phyloP scores from a whole-genome alignment of 2,113 vertebrate species.

The Peucedramus taeniatus region DNA sequence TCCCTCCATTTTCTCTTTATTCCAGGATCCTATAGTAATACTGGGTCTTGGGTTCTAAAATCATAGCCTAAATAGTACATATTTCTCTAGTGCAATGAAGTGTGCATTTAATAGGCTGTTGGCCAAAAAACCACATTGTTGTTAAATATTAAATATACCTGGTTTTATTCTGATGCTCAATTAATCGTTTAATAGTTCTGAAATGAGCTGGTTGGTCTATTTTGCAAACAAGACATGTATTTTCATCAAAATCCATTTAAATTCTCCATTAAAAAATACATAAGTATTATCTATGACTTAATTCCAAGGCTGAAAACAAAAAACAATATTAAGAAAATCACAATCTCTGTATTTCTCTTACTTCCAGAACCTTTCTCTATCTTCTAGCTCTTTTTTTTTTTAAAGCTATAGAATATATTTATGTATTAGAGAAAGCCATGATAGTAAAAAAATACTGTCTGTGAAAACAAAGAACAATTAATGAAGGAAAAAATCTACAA shows the following conservation, averaged over 20 bases:
- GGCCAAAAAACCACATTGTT: neutral
- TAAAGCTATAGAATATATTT: neutral
- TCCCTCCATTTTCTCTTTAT: neutral
- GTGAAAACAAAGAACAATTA: slow-evolving; percentile 66
- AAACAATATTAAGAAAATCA: neutral
- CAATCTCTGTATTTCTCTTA: neutral
- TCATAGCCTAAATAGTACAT: neutral
- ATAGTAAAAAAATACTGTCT: neutral
- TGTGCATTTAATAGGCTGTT: neutral
- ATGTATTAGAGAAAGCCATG: neutral
- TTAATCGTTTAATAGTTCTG: neutral
- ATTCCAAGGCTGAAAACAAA: neutral
- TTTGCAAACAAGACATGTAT: neutral
- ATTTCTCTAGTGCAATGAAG: neutral
- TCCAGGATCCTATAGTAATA: neutral
- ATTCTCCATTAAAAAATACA: neutral
- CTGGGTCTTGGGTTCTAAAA: neutral
- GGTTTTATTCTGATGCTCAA: neutral
- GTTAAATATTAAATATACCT: neutral
- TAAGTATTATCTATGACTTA: neutral
- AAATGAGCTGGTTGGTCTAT: neutral
- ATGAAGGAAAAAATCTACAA: slow-evolving; percentile 58
- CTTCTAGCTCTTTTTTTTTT: neutral
- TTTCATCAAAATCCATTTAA: neutral
- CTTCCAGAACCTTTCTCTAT: neutral